phyloP scores from a whole-genome alignment of 2,797 vertebrate genomes.

The Tangara arthus region DNA sequence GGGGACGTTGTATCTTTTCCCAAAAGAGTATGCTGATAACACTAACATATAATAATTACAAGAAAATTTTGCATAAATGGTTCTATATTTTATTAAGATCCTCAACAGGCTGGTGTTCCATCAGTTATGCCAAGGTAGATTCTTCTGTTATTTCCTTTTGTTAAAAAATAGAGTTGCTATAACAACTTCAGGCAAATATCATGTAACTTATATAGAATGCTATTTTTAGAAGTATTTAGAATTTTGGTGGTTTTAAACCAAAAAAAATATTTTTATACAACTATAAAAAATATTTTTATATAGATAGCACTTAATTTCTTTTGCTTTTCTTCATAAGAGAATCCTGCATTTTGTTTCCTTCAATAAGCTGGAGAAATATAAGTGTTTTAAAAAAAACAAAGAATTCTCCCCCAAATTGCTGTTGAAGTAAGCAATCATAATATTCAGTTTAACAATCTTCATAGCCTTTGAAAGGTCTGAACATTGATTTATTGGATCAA shows the following conservation, averaged over 20 bases:
- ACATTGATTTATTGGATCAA: background rate
- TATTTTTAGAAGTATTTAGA: slow-evolving; percentile 31
- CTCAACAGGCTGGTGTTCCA: background rate
- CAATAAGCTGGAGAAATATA: background rate
- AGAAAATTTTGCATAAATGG: background rate
- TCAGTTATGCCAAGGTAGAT: background rate
- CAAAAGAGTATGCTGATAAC: background rate
- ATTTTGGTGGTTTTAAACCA: background rate
- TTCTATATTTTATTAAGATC: background rate
- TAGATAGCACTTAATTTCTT: background rate
- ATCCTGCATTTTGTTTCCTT: background rate
- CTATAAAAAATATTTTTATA: background rate
- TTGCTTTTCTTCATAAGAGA: background rate
- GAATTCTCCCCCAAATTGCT: background rate
- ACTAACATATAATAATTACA: background rate
- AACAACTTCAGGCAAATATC: background rate
- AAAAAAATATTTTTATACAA: background rate
- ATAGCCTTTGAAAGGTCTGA: background rate
- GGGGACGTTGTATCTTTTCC: background rate
- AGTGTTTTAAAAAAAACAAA: background rate
- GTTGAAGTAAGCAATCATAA: background rate
- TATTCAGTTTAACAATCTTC: background rate
- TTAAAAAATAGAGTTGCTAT: background rate
- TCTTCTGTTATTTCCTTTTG: background rate
- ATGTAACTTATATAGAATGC: background rate